These are phyloP conservation scores for Dicyrtomina minuta DNA, from an alignment of 2,888 invertebrate genomes.

Conservation along the genomic window DNA sequence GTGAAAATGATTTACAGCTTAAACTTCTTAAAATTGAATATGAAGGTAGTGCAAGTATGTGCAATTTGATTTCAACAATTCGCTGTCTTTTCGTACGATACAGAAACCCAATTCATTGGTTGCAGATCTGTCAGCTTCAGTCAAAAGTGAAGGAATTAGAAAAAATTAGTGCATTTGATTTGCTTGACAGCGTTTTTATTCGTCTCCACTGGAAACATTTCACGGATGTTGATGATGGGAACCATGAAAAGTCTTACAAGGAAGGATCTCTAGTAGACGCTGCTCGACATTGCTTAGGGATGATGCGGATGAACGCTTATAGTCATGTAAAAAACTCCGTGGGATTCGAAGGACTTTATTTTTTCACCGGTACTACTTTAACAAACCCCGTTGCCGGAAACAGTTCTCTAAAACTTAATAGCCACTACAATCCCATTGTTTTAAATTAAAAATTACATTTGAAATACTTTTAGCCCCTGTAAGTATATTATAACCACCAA, in stretches of 20 bases:
- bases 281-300: slow-evolving; percentile 41
- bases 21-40: too few species aligned
- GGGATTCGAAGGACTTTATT: slow-evolving; percentile 47
- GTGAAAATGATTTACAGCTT: background rate
- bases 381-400: too few species aligned
- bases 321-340: slow-evolving; percentile 36
- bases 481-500: too few species aligned
- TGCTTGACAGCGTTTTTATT: slow-evolving; percentile 33
- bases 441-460: too few species aligned
- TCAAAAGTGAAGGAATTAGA: slow-evolving; percentile 40
- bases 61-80: slow-evolving; percentile 39
- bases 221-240: background rate
- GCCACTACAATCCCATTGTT: too few species aligned
- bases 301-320: slow-evolving; percentile 48
- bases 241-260: background rate
- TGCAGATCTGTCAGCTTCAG: slow-evolving; percentile 39
- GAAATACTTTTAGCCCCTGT: too few species aligned
- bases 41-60: too few species aligned
- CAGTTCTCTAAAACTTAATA: too few species aligned
- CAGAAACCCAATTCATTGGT: slow-evolving; percentile 38
- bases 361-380: too few species aligned
- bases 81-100: slow-evolving; percentile 36
- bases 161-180: slow-evolving; percentile 34
- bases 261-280: slow-evolving; percentile 13
- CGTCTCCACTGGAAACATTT: slow-evolving; percentile 35